Base-by-base conservation (phyloP, 2,113 vertebrate species). In the Phylloscopus trochilus region DNA sequence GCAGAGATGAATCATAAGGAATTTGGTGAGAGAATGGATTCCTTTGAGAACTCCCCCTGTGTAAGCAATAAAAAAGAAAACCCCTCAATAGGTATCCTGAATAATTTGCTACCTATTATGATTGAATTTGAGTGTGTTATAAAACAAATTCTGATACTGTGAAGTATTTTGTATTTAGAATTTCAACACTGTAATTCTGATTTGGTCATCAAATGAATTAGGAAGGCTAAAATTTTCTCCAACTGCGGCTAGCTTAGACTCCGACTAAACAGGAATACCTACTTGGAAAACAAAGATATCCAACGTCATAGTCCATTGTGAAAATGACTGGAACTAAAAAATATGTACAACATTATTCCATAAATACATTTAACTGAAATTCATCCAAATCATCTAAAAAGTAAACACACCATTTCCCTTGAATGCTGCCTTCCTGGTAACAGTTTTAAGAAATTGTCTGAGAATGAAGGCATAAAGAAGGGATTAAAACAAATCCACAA, bases 41-140 rank as follows among this genome's bases (percentile, higher is more conserved):
- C 33, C 77, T 55, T 49, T 91, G 95, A 87, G 75, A 92, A 47
- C 33, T 89, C 80, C 83, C 85, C 37, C 90, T 93, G 68, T 49
- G 46, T 11, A 9, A 88, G 49, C 11, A 72, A 84, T 9, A 70
- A 83, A 67, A 90, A 53, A 4, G 7, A 62, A 83, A 91, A 43
- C 1, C 9, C 39, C 28, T 90, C 27, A 35, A 4, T 7, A 68
- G 52, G 15, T 28, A 49, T 24, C 26, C 13, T 83, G 63, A 88
- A 66, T 74, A n/a, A 77, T 63, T 22, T 52, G 15, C 39, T 84
- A 47, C 27, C 44, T 75, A 9, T 63, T 64, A 58, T 11, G 5
- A 78, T 56, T 15, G 49, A 64, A 76, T 59, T 26, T 59, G 21
- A 59, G 13, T 44, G 35, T 5, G 18, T 51, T 28, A 16, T 53